Conservation (phyloP, 2,113 vertebrate species). For the Calyptommatus sinebrachiatus region DNA sequence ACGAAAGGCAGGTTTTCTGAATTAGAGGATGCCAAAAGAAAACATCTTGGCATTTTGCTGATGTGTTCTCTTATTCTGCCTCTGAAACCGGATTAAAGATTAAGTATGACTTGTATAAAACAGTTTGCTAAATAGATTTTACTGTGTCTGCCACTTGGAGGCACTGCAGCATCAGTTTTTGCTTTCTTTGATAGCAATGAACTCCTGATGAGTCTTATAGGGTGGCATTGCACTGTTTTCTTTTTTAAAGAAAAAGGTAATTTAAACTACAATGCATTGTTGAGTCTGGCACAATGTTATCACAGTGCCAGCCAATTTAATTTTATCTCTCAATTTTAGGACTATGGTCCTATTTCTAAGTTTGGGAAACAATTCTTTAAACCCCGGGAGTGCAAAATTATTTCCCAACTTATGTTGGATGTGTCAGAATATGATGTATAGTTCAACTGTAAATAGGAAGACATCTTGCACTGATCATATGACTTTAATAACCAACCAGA, state of each 20-base stretch:
- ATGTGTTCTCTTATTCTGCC: no score
- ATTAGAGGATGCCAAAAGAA: no score
- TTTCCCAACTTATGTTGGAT: neutral
- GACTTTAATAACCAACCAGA: no score
- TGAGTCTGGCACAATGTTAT: constrained; percentile 3
- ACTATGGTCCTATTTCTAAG: neutral
- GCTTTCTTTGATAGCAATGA: neutral
- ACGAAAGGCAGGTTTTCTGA: no score
- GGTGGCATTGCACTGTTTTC: neutral
- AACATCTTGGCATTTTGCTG: no score
- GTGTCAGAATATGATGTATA: no score
- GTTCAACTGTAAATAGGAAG: no score
- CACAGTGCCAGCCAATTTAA: neutral
- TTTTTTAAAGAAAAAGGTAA: neutral
- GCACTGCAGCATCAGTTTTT: neutral
- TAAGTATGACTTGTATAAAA: neutral
- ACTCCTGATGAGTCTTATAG: neutral
- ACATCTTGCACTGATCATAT: no score
- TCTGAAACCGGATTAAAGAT: no score
- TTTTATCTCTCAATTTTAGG: neutral
- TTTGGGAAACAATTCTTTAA: neutral
- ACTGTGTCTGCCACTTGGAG: constrained; percentile 3
- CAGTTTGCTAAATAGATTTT: neutral
- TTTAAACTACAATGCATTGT: neutral
- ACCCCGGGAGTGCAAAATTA: neutral